Percentiles rank a stretch among this genome's conserved stretches.
phyloP scores from a whole-genome alignment of 2,888 invertebrate genomes.

The Diabrotica balteata region DNA sequence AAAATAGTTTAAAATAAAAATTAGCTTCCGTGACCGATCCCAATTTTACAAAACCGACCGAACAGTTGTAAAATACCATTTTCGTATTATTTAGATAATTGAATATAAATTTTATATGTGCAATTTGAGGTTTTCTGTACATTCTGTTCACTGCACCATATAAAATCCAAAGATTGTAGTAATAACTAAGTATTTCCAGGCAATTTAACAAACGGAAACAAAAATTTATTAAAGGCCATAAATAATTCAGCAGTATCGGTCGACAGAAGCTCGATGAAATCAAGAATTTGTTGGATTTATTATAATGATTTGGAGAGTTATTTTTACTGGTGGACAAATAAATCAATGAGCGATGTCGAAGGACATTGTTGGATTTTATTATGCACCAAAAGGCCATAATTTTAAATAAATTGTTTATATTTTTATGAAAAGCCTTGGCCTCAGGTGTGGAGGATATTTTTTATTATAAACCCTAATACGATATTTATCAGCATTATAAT shows the following conservation, averaged over 20 bases:
- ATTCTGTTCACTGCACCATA: conserved; percentile 23
- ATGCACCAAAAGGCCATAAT: too few relatives aligned
- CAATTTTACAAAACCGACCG: conserved; percentile 25
- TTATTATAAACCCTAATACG: too few relatives aligned
- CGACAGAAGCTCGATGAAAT: conserved; percentile 15
- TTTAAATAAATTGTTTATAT: too few relatives aligned
- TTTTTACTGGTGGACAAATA: too few relatives aligned
- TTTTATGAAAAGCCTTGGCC: too few relatives aligned
- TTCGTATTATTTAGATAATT: conserved; percentile 24
- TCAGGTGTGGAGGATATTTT: too few relatives aligned
- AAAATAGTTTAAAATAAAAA: not conserved
- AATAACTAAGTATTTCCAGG: conserved; percentile 31
- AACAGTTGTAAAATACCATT: conserved; percentile 24
- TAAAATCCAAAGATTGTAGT: conserved; percentile 27
- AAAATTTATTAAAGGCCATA: conserved; percentile 28
- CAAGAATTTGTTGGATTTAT: conserved; percentile 8
- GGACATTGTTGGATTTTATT: too few relatives aligned
- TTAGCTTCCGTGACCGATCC: conserved; percentile 28
- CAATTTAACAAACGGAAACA: conserved; percentile 37
- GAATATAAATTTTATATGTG: conserved; percentile 31
- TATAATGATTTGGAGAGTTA: conserved; percentile 8
- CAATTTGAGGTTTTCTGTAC: conserved; percentile 28
- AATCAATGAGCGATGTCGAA: too few relatives aligned
- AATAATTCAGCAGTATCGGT: conserved; percentile 21
- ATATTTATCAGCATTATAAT: too few relatives aligned